These are phyloP conservation scores for Leucozona laternaria DNA, from an alignment of 2,888 invertebrate genomes.

Conservation along the genomic window DNA sequence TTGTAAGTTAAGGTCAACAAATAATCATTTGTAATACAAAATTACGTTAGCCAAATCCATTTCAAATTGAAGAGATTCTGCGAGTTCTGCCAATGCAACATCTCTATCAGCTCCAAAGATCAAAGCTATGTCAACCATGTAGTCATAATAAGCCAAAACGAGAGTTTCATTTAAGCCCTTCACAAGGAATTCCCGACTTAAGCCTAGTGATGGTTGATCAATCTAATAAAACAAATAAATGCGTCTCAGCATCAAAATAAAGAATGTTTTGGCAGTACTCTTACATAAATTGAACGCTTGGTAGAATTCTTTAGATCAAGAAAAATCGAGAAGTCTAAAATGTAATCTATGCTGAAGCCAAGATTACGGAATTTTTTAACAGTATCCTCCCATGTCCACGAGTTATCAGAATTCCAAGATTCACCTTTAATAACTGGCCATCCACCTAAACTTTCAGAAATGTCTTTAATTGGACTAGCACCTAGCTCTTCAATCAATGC, in stretches of 20 bases:
- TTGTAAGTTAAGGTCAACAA: not conserved
- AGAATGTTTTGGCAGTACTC: not conserved
- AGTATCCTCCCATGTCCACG: conserved; percentile 92
- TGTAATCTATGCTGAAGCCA: conserved; percentile 95
- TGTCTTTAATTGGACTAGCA: conserved; percentile 88
- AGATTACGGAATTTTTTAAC: conserved; percentile 91
- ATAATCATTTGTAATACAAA: not conserved
- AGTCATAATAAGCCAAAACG: conserved; percentile 93
- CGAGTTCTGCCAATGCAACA: conserved; percentile 89
- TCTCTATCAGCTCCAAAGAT: conserved; percentile 92
- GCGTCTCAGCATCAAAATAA: not conserved
- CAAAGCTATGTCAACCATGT: conserved; percentile 94
- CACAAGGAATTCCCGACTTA: conserved; percentile 93
- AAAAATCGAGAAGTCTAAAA: conserved; percentile 94
- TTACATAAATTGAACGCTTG: conserved; percentile 92
- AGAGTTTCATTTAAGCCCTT: conserved; percentile 93
- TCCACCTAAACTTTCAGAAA: conserved; percentile 92
- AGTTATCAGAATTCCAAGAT: conserved; percentile 87
- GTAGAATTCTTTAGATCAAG: conserved; percentile 96
- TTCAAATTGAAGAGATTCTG: conserved; percentile 93
- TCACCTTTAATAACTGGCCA: conserved; percentile 96
- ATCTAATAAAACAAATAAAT: conserved; percentile 85
- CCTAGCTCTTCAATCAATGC: conserved; percentile 93
- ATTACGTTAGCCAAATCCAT: conserved; percentile 94
- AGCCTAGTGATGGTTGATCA: conserved; percentile 93